Conservation (phyloP, 2,113 vertebrate species). For the Brienomyrus brachyistius region DNA sequence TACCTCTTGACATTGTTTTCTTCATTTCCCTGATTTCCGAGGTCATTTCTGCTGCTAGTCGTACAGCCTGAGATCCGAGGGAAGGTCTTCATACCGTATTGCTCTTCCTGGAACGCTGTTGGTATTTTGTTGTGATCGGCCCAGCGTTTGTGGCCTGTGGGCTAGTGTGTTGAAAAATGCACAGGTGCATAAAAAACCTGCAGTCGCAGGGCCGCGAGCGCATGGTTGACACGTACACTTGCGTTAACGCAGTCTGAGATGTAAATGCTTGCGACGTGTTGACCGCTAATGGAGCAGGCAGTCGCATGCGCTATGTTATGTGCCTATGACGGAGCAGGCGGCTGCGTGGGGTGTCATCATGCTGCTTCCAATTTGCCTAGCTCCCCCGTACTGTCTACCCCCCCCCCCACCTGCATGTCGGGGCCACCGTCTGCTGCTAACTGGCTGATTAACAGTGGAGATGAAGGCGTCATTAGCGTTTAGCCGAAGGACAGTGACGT, state of each 20-base stretch:
- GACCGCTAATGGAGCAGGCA: neutral
- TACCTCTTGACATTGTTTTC: neutral
- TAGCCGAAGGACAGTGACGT: neutral
- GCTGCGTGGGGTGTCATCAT: neutral
- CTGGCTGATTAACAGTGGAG: constrained; percentile 1
- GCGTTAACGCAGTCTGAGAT: neutral
- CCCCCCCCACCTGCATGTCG: neutral
- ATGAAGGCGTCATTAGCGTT: neutral
- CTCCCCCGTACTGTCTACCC: neutral
- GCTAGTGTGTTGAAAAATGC: neutral
- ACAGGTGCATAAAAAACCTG: neutral
- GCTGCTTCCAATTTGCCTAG: neutral
- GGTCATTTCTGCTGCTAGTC: neutral
- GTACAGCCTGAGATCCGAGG: neutral
- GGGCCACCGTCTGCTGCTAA: neutral
- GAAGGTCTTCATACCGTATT: neutral
- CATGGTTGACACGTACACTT: neutral
- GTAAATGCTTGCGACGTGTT: constrained; percentile 19
- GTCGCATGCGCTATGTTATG: neutral
- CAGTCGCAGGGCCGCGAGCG: neutral
- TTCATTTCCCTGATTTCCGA: neutral
- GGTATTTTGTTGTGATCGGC: neutral
- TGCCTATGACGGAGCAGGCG: no score
- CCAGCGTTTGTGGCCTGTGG: neutral
- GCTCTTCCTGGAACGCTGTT: neutral